phyloP scores from a whole-genome alignment of 2,888 invertebrate species.

The Hylaea fasciaria region DNA sequence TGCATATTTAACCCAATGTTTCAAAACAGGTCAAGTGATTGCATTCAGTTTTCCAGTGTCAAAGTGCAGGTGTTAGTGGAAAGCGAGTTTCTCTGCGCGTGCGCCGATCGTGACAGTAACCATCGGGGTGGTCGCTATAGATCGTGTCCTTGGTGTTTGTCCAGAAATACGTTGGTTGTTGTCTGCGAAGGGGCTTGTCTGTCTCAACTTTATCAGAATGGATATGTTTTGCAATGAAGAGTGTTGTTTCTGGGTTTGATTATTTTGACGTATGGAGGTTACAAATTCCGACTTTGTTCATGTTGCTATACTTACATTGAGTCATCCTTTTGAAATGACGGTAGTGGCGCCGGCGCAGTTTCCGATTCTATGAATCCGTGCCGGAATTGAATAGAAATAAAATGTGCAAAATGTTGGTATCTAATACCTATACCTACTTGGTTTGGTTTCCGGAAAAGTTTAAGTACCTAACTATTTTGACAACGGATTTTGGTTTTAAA shows the following conservation, averaged over 20 bases:
- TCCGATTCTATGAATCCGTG: too few species aligned
- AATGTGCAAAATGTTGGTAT: too few species aligned
- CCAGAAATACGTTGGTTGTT: constrained; percentile 9
- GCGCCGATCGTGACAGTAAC: constrained; percentile 42
- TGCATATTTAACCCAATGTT: constrained; percentile 11
- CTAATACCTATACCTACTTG: too few species aligned
- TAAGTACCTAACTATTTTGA: too few species aligned
- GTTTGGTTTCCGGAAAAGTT: too few species aligned
- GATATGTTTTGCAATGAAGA: background rate
- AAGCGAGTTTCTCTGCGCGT: constrained; percentile 66
- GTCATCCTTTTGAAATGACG: too few species aligned
- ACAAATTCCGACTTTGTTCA: too few species aligned
- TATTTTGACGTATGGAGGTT: background rate
- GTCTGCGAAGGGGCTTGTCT: constrained; percentile 9
- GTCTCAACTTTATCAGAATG: background rate
- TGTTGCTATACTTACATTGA: background rate
- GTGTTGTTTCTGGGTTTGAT: background rate
- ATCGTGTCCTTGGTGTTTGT: constrained; percentile 19
- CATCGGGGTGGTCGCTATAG: constrained; percentile 28
- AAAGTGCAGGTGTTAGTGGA: constrained; percentile 70
- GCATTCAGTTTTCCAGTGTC: constrained; percentile 48
- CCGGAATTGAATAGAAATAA: too few species aligned
- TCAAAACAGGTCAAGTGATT: constrained; percentile 14
- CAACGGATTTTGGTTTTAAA: too few species aligned
- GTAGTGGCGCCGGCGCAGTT: too few species aligned